Base-by-base conservation (phyloP, 2,888 invertebrate genomes). In the Serripes groenlandicus region DNA sequence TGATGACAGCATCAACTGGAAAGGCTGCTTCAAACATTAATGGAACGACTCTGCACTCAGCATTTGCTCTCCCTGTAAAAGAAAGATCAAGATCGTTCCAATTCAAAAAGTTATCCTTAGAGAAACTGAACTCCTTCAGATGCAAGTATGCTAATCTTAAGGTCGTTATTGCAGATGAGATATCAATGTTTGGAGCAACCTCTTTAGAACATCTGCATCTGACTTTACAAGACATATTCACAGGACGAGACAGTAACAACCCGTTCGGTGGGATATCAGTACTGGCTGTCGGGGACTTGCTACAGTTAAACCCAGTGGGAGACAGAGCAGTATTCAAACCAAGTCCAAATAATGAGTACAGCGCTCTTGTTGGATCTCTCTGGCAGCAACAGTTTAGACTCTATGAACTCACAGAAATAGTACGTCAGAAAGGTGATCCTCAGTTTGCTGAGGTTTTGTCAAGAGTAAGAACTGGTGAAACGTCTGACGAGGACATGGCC, bases 21-120 rank as follows among this genome's bases (percentile, higher is more conserved):
- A 85, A 76, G 66, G 85, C 78, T 32, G 85, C 81, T 58, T 42
- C 62, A 21, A 85, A 85, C 42, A 83, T 85, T 34, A 66, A 62
- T 58, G 75, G 78, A 7, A 84, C 69, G 0, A 88, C 83, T 37
- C 28, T 86, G 21, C 86, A 88, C 49, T 32, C 70, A 49, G 84
- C 82, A 26, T 85, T 84, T 54, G 37, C 35, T 32, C 58, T 86
- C 7, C 84, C 85, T 58, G 75, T 85, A 0, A 86, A 56, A 64
- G 37, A 68, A 37, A n/a, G 11, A 21, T 34, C 58, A 54, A 54
- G 18, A 35, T 54, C 37, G 23, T 35, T 34, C 37, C 52, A 21
- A 15, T 78, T 78, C 37, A 76, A 18, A 34, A 56, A 26, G 23
- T 75, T 81, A 54, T 42, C 70, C n/a, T 18, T 49, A 49, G 58